Conservation (phyloP, 2,888 invertebrate species). For the Lasioglossum calceatum region DNA sequence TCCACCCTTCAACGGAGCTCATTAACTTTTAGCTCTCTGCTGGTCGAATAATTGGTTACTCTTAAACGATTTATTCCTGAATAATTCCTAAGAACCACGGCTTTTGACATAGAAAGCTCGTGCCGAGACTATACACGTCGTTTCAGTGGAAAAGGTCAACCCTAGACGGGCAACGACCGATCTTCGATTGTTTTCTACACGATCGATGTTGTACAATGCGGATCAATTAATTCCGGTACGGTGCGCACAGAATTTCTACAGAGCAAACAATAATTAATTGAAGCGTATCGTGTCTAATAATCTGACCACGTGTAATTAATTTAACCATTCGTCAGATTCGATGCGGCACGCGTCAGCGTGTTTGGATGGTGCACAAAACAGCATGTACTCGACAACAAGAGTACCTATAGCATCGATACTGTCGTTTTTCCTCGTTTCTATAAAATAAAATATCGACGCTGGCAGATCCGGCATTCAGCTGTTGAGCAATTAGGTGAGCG, state of each 20-base stretch:
- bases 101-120: neutral
- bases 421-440: neutral
- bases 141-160: neutral
- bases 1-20: neutral
- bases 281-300: neutral
- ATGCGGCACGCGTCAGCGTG: neutral
- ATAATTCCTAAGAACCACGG: neutral
- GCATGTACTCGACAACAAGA: neutral
- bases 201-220: neutral
- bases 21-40: neutral
- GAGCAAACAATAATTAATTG: neutral
- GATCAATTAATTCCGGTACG: neutral
- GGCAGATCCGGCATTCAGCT: neutral
- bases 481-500: neutral
- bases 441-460: neutral
- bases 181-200: neutral
- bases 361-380: neutral
- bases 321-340: neutral
- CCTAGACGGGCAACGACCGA: neutral
- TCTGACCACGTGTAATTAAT: neutral
- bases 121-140: neutral
- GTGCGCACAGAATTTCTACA: neutral
- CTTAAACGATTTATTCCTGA: neutral
- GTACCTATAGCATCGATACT: neutral
- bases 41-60: neutral